Conservation (phyloP, 2,888 invertebrate species). For the Drosophila borborema region DNA sequence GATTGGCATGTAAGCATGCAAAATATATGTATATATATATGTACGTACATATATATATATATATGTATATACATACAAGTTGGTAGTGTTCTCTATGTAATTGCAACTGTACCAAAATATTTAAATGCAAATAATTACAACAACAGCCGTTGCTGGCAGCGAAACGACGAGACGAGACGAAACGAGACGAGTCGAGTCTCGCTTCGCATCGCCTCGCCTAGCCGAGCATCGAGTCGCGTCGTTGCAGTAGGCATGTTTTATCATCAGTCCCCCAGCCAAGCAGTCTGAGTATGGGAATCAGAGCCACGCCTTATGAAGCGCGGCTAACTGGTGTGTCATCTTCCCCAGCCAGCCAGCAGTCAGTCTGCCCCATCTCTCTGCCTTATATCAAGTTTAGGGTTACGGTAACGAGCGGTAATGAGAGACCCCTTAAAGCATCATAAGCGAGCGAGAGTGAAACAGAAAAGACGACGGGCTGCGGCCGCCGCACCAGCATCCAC, state of each 20-base stretch:
- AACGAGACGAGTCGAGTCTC: background rate
- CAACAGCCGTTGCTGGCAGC: constrained; percentile 1
- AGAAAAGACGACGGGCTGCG: constrained; percentile 33
- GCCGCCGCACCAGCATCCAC: constrained; percentile 24
- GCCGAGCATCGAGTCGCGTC: background rate
- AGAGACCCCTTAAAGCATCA: constrained; percentile 40
- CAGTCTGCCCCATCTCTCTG: constrained; percentile 1
- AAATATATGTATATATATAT: background rate
- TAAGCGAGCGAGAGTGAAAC: constrained; percentile 60
- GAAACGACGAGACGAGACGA: background rate
- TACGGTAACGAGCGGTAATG: constrained; percentile 66
- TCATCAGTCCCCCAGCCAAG: constrained; percentile 25
- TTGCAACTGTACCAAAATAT: constrained; percentile 43
- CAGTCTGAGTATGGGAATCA: constrained; percentile 42
- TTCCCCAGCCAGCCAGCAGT: constrained; percentile 37
- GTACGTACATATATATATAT: background rate
- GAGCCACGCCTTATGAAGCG: constrained; percentile 73
- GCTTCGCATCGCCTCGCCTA: background rate
- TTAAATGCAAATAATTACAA: constrained; percentile 51
- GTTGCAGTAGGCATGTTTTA: constrained; percentile 44
- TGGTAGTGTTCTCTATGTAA: background rate
- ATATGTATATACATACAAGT: too few species aligned
- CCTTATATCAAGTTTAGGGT: constrained; percentile 55
- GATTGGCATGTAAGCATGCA: constrained; percentile 9
- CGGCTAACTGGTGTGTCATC: constrained; percentile 36